Conservation (phyloP, 2,797 vertebrate species). For the Decapterus maruadsi region DNA sequence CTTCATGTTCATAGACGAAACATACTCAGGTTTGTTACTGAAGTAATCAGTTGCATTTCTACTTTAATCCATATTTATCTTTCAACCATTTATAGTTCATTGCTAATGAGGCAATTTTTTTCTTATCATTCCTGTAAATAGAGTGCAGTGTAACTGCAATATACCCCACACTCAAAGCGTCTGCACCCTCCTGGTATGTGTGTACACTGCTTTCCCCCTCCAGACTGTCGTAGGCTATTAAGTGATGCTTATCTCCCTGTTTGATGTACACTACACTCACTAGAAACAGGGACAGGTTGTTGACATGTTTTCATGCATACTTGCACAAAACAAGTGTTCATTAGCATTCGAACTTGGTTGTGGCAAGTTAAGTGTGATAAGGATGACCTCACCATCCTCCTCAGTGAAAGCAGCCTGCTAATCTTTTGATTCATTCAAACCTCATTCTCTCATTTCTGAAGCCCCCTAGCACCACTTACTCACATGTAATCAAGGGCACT, state of each 20-base stretch:
- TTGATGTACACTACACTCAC: background rate
- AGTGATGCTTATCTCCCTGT: background rate
- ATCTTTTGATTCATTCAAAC: slow-evolving; percentile 17
- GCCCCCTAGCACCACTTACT: background rate
- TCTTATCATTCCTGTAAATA: no score
- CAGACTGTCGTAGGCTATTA: no score
- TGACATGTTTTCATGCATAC: background rate
- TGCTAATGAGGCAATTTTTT: no score
- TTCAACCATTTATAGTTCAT: background rate
- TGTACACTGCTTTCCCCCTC: no score
- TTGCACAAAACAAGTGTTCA: background rate
- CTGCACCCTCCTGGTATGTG: no score
- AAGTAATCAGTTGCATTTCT: background rate
- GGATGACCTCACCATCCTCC: slow-evolving; percentile 8
- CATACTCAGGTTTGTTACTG: background rate
- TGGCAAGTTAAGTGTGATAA: slow-evolving; percentile 17
- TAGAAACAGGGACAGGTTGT: background rate
- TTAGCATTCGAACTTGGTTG: slow-evolving; percentile 1
- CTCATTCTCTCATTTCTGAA: background rate
- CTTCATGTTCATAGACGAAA: background rate
- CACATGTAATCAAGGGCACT: slow-evolving; percentile 26
- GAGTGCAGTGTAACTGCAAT: no score
- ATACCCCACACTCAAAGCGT: no score
- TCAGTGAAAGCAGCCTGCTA: slow-evolving; percentile 15
- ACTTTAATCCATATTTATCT: background rate